Conservation (phyloP, 35 echinoderm and acorn worm genomes). For the Holothuria glaberrima region DNA sequence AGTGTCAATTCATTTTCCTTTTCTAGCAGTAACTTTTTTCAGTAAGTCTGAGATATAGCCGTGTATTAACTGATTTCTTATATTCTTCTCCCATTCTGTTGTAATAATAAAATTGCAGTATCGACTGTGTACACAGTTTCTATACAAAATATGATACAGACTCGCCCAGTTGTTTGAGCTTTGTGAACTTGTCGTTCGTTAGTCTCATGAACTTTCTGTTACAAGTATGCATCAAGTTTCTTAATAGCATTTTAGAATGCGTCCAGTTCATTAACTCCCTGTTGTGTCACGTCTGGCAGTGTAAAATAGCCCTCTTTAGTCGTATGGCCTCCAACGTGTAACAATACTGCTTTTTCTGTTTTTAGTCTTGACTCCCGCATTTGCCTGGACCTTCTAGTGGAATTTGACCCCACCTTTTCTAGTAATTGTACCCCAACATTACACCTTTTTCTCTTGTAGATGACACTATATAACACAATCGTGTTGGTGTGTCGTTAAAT, state of each 20-base stretch:
- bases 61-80: neutral
- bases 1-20: constrained; percentile 11
- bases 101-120: neutral
- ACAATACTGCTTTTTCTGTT: constrained; percentile 10
- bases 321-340: constrained; percentile 15
- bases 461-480: no score
- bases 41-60: neutral
- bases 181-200: neutral
- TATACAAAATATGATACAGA: neutral
- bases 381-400: no score
- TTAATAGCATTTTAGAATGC: neutral
- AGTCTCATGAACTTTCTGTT: neutral
- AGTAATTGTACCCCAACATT: no score
- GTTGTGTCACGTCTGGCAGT: no score
- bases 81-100: neutral
- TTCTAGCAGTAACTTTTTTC: neutral
- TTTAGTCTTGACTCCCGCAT: neutral
- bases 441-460: no score
- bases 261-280: neutral
- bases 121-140: neutral
- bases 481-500: no score
- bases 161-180: neutral
- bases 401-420: no score
- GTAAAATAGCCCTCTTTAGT: neutral
- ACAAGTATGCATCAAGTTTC: constrained; percentile 7